phyloP scores from a whole-genome alignment of 53 echinoderm and acorn worm genomes.

The Arbacia lixula region DNA sequence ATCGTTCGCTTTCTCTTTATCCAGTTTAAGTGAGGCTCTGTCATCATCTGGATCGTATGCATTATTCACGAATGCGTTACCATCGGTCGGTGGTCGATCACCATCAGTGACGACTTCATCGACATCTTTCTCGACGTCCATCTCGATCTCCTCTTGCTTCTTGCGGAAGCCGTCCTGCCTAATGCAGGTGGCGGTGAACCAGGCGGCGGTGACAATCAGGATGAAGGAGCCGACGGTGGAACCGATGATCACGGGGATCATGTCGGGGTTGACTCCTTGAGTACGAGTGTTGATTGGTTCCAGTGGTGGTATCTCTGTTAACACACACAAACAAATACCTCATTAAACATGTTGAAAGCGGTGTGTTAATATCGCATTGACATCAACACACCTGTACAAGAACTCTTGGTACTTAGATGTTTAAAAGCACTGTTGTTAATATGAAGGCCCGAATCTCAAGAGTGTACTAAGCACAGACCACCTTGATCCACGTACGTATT shows the following conservation, averaged over 20 bases:
- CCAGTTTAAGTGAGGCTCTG: background rate
- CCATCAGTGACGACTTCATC: background rate
- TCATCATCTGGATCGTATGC: conserved; percentile 30
- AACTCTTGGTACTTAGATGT: too few species aligned
- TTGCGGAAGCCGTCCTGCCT: conserved; percentile 19
- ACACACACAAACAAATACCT: too few species aligned
- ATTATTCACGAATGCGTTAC: conserved; percentile 2
- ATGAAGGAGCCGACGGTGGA: conserved; percentile 43
- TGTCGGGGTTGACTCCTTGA: conserved; percentile 46
- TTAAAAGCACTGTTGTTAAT: too few species aligned
- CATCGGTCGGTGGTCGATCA: too few species aligned
- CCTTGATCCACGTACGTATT: too few species aligned
- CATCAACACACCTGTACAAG: too few species aligned
- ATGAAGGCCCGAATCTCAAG: too few species aligned
- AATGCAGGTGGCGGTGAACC: conserved; percentile 55
- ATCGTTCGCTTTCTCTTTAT: background rate
- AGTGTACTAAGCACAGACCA: too few species aligned
- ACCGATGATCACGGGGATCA: conserved; percentile 63
- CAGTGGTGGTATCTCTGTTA: too few species aligned
- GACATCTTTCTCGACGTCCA: background rate
- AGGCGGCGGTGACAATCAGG: conserved; percentile 45
- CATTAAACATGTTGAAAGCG: too few species aligned
- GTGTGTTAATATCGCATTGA: too few species aligned
- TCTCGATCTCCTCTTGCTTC: background rate
- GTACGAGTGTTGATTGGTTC: conserved; percentile 26